Percentiles rank a stretch among this genome's conserved stretches.
phyloP scores from a whole-genome alignment of 1,140 invertebrate species.

The Ectropis grisescens region DNA sequence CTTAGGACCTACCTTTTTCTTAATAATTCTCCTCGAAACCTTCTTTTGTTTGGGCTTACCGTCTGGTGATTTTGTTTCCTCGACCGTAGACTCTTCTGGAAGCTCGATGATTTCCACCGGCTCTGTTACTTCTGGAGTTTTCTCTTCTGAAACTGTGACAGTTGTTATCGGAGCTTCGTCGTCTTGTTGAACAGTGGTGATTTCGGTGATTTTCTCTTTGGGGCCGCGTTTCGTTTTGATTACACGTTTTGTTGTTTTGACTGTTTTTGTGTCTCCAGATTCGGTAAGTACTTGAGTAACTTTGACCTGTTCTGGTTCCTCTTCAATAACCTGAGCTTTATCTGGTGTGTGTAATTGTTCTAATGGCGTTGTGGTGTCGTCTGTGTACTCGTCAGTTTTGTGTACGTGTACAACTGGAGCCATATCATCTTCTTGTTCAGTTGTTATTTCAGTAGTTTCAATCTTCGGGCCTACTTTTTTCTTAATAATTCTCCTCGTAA shows the following conservation, averaged over 20 bases:
- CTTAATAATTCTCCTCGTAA: conserved; percentile 33
- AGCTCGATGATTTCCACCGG: conserved; percentile 13
- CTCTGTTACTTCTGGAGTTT: conserved; percentile 18
- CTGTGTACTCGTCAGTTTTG: conserved; percentile 1
- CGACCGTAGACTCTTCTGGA: conserved; percentile 21
- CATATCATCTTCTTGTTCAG: conserved; percentile 2
- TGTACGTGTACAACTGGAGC: not conserved
- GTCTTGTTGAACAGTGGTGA: not conserved
- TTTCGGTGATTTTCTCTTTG: conserved; percentile 1
- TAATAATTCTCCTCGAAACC: conserved; percentile 42
- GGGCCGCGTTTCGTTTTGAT: conserved; percentile 19
- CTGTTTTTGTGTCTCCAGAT: conserved; percentile 8
- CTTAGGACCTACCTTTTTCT: conserved; percentile 26
- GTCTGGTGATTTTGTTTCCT: conserved; percentile 31
- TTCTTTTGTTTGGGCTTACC: conserved; percentile 29
- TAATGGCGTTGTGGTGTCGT: conserved; percentile 1
- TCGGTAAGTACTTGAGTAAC: conserved; percentile 13
- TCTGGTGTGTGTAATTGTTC: conserved; percentile 1
- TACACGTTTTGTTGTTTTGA: conserved; percentile 13
- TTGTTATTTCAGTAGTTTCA: conserved; percentile 2
- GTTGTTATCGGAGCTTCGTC: conserved; percentile 18
- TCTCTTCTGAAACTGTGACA: conserved; percentile 25
- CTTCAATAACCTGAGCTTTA: conserved; percentile 22
- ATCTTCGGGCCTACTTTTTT: conserved; percentile 15
- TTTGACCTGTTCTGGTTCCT: conserved; percentile 37